Evolutionary conservation across 2,113 vertebrate species (phyloP).

Genomic region (Dermatemys mawii): DNA sequence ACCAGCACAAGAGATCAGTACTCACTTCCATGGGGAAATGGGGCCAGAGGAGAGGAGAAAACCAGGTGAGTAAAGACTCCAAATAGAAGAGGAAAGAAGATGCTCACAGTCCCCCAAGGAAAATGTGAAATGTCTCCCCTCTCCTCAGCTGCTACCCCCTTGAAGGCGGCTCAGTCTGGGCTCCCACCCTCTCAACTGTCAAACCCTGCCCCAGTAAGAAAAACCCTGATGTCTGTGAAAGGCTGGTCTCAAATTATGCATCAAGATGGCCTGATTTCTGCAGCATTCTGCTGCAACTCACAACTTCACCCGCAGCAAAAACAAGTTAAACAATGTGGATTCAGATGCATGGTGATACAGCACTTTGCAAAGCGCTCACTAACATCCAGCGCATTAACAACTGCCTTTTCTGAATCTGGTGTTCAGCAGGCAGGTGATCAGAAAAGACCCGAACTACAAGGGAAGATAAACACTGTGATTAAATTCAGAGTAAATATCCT

Average conservation of each 20-base stretch:
- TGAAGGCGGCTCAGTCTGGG: not conserved
- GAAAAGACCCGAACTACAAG: not conserved
- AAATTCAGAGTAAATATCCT: not conserved
- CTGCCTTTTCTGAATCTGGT: not conserved
- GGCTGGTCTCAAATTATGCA: not conserved
- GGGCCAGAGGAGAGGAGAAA: not conserved
- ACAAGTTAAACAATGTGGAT: not conserved
- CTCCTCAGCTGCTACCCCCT: not conserved
- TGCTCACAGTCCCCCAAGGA: not conserved
- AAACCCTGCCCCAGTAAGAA: not conserved
- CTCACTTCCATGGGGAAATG: not conserved
- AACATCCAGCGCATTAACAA: not conserved
- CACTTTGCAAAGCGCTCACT: not conserved
- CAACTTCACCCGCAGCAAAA: not conserved
- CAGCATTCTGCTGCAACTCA: accelerated
- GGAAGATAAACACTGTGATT: not conserved
- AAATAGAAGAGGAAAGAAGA: not conserved
- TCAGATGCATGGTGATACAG: not conserved
- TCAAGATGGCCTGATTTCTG: not conserved
- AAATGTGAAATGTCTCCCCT: not conserved
- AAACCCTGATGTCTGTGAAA: not conserved
- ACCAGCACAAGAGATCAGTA: not conserved
- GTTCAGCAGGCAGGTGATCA: not conserved
- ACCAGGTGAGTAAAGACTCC: not conserved
- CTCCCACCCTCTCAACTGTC: not conserved